Evolutionary conservation across 2,888 invertebrate genomes (phyloP).

Genomic region (Dynastes tityus): DNA sequence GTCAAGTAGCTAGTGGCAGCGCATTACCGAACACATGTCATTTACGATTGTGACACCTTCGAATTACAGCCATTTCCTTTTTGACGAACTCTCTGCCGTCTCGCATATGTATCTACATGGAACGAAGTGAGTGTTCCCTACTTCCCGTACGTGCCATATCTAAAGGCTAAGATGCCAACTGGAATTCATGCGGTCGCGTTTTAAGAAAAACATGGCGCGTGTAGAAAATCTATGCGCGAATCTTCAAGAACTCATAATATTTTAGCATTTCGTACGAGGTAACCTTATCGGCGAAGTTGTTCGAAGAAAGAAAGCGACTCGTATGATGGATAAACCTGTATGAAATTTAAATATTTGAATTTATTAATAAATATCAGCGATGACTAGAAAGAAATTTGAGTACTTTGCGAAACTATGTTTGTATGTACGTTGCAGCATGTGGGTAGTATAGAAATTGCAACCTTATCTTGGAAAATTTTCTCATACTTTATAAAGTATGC

Average conservation of each 20-base stretch:
- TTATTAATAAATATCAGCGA: not conserved
- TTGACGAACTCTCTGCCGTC: not conserved
- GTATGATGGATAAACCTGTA: not conserved
- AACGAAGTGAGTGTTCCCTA: not conserved
- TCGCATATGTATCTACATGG: not conserved
- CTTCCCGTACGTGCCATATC: not conserved
- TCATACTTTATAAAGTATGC: no score
- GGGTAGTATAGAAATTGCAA: no score
- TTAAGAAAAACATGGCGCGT: not conserved
- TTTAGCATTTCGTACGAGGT: conserved; percentile 10
- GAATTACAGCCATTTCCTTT: conserved; percentile 17
- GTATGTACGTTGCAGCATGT: no score
- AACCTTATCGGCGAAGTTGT: not conserved
- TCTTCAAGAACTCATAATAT: not conserved
- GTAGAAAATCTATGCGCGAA: not conserved
- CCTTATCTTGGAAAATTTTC: no score
- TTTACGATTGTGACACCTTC: conserved; percentile 11
- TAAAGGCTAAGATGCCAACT: not conserved
- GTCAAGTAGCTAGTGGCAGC: not conserved
- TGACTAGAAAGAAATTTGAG: not conserved
- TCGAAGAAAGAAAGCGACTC: not conserved
- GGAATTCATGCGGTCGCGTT: not conserved
- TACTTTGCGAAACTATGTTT: not conserved
- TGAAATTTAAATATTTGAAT: conserved; percentile 6
- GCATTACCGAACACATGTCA: conserved; percentile 20